phyloP scores from a whole-genome alignment of 2,797 vertebrate genomes.

The Enteromius afrohamiltoni region DNA sequence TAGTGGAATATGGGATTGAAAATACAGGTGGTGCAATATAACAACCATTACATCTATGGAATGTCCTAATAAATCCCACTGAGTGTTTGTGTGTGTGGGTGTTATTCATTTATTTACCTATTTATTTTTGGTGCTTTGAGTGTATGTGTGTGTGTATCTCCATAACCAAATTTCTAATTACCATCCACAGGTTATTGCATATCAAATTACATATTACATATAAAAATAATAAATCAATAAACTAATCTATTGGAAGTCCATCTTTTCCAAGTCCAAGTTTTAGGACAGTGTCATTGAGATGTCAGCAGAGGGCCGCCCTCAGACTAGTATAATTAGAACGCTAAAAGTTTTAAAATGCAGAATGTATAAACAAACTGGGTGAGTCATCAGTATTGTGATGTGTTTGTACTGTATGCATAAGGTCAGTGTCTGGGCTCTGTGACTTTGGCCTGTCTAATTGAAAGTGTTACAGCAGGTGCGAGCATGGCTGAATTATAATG shows the following conservation, averaged over 20 bases:
- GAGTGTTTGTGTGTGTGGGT: too few species aligned
- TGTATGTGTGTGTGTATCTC: too few species aligned
- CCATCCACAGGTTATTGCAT: too few species aligned
- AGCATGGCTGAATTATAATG: constrained; percentile 18
- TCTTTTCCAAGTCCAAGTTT: neutral
- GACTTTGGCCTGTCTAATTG: constrained; percentile 24
- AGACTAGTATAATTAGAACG: neutral
- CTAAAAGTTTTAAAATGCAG: constrained; percentile 6
- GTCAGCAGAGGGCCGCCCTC: neutral
- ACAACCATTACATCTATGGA: too few species aligned
- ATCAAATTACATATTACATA: too few species aligned
- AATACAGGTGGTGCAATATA: too few species aligned
- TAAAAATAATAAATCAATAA: too few species aligned
- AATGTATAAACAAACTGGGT: constrained; percentile 2
- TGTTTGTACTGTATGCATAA: constrained; percentile 22
- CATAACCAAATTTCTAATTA: too few species aligned
- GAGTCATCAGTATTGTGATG: constrained; percentile 28
- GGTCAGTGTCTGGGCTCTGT: neutral
- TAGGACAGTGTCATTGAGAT: neutral
- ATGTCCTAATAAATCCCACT: too few species aligned
- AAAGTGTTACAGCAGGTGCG: constrained; percentile 23
- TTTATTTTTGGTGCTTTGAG: too few species aligned
- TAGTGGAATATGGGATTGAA: too few species aligned
- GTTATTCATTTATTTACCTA: too few species aligned
- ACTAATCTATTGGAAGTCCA: neutral